These are phyloP conservation scores for Phymastichus coffea DNA, from an alignment of 1,140 invertebrate genomes.

Conservation along the genomic window DNA sequence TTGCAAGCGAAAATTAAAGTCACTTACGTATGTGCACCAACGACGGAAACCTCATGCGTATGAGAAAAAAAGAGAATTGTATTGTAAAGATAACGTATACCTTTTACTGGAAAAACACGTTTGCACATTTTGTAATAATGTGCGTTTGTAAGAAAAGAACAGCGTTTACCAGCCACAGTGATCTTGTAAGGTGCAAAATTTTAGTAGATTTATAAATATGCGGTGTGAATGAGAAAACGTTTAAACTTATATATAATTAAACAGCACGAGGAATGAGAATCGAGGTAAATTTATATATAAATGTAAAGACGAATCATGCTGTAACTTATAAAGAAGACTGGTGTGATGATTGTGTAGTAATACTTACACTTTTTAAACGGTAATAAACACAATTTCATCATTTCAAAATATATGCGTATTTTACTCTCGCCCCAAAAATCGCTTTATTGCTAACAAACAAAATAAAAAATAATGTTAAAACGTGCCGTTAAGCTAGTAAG, in stretches of 20 bases:
- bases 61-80: too few relatives aligned
- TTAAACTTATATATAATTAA: too few relatives aligned
- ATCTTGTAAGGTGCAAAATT: background rate
- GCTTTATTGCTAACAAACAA: too few relatives aligned
- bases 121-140: background rate
- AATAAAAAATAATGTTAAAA: too few relatives aligned
- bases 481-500: too few relatives aligned
- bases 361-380: conserved; percentile 32
- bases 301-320: background rate
- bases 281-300: background rate
- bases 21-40: too few relatives aligned
- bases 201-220: background rate
- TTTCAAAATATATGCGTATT: conserved; percentile 26
- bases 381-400: conserved; percentile 36
- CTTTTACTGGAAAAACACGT: background rate
- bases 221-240: background rate
- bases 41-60: conserved; percentile 10
- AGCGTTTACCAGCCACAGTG: background rate
- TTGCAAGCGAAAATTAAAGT: too few relatives aligned
- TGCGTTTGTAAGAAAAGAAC: background rate
- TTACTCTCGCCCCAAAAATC: too few relatives aligned
- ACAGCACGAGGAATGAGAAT: background rate
- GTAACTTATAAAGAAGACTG: conserved; percentile 30
- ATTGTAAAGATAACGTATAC: too few relatives aligned
- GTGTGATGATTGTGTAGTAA: conserved; percentile 34